Conservation (phyloP, 2,797 vertebrate species). For the Melanotaenia boesemani region DNA sequence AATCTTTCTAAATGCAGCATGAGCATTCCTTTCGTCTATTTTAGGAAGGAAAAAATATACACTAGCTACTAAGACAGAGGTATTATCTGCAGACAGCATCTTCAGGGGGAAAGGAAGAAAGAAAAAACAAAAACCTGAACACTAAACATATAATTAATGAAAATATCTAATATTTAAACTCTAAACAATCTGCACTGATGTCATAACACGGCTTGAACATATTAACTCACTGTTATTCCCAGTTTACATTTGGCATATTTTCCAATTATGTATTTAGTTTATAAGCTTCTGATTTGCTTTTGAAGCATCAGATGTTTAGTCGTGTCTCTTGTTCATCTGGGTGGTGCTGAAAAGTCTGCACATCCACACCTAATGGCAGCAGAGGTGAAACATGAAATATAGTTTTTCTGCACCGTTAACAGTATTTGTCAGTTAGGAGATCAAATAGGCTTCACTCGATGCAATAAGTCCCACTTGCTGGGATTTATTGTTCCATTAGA, state of each 20-base stretch:
- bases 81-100: no score
- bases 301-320: neutral
- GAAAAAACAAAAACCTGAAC: no score
- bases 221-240: neutral
- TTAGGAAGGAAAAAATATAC: no score
- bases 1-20: no score
- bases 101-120: no score
- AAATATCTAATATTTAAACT: no score
- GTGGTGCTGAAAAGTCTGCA: neutral
- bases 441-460: constrained; percentile 6
- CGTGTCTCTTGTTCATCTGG: no score
- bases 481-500: constrained; percentile 39
- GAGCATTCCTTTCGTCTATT: no score
- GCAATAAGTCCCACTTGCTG: constrained; percentile 16
- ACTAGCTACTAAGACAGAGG: no score
- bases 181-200: no score
- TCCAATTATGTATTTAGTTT: neutral
- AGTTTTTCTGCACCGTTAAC: neutral
- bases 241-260: neutral
- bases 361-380: neutral
- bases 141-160: no score
- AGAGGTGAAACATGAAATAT: neutral
- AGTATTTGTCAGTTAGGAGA: neutral
- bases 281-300: neutral
- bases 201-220: no score